Percentiles rank a stretch among this genome's conserved stretches.
Evolutionary conservation across 2,888 invertebrate species (phyloP).

Genomic region (Boloria selene): DNA sequence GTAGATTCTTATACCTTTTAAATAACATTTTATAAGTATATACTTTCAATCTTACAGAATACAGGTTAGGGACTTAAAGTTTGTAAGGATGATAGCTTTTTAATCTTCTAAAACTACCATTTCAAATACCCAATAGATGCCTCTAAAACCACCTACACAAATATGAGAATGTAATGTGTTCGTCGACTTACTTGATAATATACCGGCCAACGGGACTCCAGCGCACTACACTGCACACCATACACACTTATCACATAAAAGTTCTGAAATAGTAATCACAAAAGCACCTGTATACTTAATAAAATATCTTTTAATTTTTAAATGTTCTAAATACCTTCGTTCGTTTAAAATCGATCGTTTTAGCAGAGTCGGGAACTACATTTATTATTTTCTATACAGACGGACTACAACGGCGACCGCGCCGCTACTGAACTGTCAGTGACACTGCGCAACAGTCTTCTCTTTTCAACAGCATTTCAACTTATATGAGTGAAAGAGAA

Average conservation of each 20-base stretch:
- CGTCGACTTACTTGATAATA: conserved; percentile 66
- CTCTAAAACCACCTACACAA: conserved; percentile 48
- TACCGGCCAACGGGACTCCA: conserved; percentile 71
- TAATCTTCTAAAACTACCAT: conserved; percentile 26
- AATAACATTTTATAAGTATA: too few relatives aligned
- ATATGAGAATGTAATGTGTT: conserved; percentile 46
- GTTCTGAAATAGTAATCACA: conserved; percentile 38
- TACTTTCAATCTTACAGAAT: too few relatives aligned
- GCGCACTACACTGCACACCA: conserved; percentile 48
- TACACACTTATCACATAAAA: conserved; percentile 44
- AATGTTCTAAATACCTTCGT: conserved; percentile 60
- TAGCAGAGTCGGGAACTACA: conserved; percentile 28
- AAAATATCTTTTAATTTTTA: conserved; percentile 50
- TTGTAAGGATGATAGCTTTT: neutral
- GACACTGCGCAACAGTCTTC: conserved; percentile 71
- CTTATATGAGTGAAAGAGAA: conserved; percentile 53
- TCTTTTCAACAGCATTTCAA: conserved; percentile 51
- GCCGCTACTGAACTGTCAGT: conserved; percentile 73
- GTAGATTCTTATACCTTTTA: too few relatives aligned
- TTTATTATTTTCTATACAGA: conserved; percentile 39
- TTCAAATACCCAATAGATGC: conserved; percentile 31
- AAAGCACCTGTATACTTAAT: conserved; percentile 45
- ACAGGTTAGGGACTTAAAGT: too few relatives aligned
- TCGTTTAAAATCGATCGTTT: conserved; percentile 53
- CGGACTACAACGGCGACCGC: conserved; percentile 55